Base-by-base conservation (phyloP, 2,113 vertebrate genomes). In the Cynoglossus semilaevis region DNA sequence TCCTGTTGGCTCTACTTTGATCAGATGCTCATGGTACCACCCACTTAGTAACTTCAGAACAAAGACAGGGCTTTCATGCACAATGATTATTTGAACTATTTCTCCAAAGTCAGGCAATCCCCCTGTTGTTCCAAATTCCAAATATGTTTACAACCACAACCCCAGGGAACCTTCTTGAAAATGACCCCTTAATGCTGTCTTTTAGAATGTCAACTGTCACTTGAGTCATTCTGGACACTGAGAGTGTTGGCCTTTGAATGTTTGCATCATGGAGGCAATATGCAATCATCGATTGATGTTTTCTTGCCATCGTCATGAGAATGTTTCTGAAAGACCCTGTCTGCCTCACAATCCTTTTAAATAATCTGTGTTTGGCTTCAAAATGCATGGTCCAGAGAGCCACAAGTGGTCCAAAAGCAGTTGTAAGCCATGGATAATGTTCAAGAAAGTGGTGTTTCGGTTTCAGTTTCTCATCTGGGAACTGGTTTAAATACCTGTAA, bases 111-210 rank as follows among this genome's bases (percentile, higher is more conserved):
- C 50, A 60, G 68, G 63, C 36, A 72, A 9, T 9, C 72, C 63
- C 72, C 63, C 62, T 37, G 62, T 74, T 48, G 71, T 67, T 7
- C 63, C 53, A 75, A 71, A 78, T 74, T 35, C 76, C 71, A 67
- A 67, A 51, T 74, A 71, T 49, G 52, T 65, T 45, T 48, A 66
- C 57, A 70, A 51, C 6, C n/a, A 18, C 46, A 48, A 1, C 47
- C 35, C 16, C n/a, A 9, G 66, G 61, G 16, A 74, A 79, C 62
- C 13, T 52, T 70, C 37, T 37, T 70, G 46, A 9, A 48, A 22
- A 13, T 12, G 46, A 18, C 10, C 22, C 17, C 46, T 48, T 48
- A 22, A 48, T 48, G 17, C 17, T 19, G 9, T 48, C 46, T 48
- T 48, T 19, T 22, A 22, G 46, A 48, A 19, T 18, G 1, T 48